Evolutionary conservation across 2,113 vertebrate species (phyloP).

Genomic region (Microcebus lehilahytsara): DNA sequence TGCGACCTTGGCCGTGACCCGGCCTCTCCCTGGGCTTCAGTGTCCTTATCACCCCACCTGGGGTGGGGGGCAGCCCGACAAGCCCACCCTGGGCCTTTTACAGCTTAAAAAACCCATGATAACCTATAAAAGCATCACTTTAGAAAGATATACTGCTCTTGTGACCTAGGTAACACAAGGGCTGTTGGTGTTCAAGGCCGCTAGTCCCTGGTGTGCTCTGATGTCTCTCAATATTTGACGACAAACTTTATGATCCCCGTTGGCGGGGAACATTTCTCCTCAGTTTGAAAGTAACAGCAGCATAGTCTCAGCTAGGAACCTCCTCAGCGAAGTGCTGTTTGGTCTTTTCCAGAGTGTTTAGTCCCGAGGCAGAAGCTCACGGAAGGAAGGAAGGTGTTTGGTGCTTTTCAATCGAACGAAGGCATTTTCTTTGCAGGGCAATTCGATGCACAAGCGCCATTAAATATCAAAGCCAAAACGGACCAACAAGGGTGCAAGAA

Average conservation of each 20-base stretch:
- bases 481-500: neutral
- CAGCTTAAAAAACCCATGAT: neutral
- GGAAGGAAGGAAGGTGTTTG: neutral
- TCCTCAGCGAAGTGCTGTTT: accelerated
- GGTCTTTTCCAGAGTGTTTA: neutral
- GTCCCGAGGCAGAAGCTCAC: neutral
- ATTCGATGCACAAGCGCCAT: accelerated
- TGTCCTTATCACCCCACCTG: neutral
- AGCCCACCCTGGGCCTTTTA: neutral
- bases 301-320: accelerated
- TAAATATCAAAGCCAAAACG: neutral
- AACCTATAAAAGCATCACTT: neutral
- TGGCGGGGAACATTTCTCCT: neutral
- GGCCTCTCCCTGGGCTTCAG: accelerated
- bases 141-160: neutral
- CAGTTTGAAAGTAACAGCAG: neutral
- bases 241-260: neutral
- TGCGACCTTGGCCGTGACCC: neutral
- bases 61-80: neutral
- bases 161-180: neutral
- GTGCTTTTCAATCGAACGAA: neutral
- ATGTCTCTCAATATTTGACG: neutral
- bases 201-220: neutral
- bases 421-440: neutral
- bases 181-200: neutral